Percentiles rank a stretch among this genome's conserved stretches.
Conservation (phyloP, 1,140 invertebrate species). For the Achroia grisella region DNA sequence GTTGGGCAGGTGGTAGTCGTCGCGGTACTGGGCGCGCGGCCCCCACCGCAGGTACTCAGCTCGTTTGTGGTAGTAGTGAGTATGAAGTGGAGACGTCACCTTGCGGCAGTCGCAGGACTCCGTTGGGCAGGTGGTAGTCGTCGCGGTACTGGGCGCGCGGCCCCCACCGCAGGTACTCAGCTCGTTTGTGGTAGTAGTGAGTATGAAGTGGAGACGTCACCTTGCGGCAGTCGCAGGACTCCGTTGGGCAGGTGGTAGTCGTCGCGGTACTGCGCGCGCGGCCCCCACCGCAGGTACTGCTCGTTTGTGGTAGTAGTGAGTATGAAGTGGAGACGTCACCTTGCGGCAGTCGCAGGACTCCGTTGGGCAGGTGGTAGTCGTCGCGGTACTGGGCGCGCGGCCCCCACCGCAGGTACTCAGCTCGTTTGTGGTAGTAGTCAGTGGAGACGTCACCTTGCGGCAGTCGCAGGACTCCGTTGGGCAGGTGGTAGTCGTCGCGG, state of each 20-base stretch:
- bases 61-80: no score
- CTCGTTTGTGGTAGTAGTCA: slow-evolving; percentile 84
- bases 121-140: slow-evolving; percentile 52
- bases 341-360: slow-evolving; percentile 31
- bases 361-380: slow-evolving; percentile 52
- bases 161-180: slow-evolving; percentile 67
- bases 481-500: no score
- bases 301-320: slow-evolving; percentile 84
- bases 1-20: slow-evolving; percentile 53
- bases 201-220: slow-evolving; percentile 15
- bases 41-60: slow-evolving; percentile 79
- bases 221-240: slow-evolving; percentile 26
- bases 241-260: slow-evolving; percentile 56
- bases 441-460: no score
- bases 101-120: no score
- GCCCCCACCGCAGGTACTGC: slow-evolving; percentile 78
- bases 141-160: slow-evolving; percentile 46
- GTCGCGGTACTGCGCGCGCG: slow-evolving; percentile 43
- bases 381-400: slow-evolving; percentile 46
- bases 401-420: slow-evolving; percentile 78
- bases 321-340: no score
- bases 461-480: no score
- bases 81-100: no score
- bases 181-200: no score
- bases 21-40: slow-evolving; percentile 41